A percentile compares a stretch with the other conserved stretches of the same genome.
Conservation (phyloP, 2,113 vertebrate species). For the Dicrurus megarhynchus region DNA sequence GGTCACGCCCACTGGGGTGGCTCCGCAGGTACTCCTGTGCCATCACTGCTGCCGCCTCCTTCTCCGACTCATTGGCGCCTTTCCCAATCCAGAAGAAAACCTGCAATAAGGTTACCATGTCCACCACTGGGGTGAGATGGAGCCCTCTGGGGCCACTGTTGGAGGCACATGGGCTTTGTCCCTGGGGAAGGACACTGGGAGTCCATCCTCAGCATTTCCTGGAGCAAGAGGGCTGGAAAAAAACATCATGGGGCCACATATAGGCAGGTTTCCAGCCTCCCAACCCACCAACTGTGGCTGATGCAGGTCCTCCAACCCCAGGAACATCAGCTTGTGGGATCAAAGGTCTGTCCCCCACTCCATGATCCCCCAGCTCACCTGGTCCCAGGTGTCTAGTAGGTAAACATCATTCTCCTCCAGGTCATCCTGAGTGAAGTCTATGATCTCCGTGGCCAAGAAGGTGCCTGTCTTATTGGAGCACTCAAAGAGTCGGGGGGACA, state of each 20-base stretch:
- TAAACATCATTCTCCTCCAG: constrained; percentile 83
- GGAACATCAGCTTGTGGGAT: not conserved
- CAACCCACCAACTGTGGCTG: not conserved
- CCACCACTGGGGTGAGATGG: not conserved
- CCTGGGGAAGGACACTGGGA: accelerated
- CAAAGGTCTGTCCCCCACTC: not conserved
- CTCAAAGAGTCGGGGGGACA: constrained; percentile 81
- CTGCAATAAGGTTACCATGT: constrained; percentile 16
- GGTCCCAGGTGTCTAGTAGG: constrained; percentile 85
- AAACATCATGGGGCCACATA: accelerated
- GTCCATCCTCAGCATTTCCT: not conserved
- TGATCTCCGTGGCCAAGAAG: constrained; percentile 82
- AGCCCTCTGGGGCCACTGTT: not conserved
- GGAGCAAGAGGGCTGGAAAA: not conserved
- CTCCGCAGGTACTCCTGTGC: constrained; percentile 82
- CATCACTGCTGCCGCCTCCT: constrained; percentile 63
- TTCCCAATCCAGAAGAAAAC: constrained; percentile 86
- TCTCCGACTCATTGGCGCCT: constrained; percentile 73
- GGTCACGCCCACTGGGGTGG: constrained; percentile 77
- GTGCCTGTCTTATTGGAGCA: constrained; percentile 86
- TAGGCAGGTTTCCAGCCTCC: not conserved
- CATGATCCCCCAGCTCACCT: constrained; percentile 48
- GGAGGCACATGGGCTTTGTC: not conserved
- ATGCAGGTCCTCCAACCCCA: not conserved
- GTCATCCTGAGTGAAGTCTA: constrained; percentile 83